Evolutionary conservation across 1,140 invertebrate species (phyloP), one percentile per base, ranked within the genome.

Genomic region (Phymastichus coffea): DNA sequence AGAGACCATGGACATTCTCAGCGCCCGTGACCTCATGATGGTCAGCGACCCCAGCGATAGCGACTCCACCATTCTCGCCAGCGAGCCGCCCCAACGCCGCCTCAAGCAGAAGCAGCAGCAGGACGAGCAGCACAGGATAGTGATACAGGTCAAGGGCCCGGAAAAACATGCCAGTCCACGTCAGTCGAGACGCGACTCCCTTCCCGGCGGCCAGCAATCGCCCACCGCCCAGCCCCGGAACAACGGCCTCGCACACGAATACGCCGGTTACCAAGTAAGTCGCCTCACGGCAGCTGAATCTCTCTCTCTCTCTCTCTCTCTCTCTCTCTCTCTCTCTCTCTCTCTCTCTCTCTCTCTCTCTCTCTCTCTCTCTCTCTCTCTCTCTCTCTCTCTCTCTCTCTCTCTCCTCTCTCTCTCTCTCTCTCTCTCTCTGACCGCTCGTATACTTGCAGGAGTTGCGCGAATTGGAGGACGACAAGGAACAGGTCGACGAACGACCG

Each of bases 11-110:
- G 85, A 85, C 63, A 84, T 86, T 57, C 74, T 85, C 10, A 86
- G 86, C 59, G 83, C 87, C 12, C 82, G 87, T 61, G 88, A 88
- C 63, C 81, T 88, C 30, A 92, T 93, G 89, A 89, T 91, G 80
- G 85, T 92, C 64, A 91, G 90, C 70, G 90, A 93, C 80, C 89
- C 90, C 28, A 92, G 89, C 75, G 91, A 92, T 78, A 91, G 89
- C 64, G 90, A 93, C 74, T 92, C 89, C 25, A 86, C 87, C 12
- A 88, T 88, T 48, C 73, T 91, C 20, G 88, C 89, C 15, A 89
- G 88, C 26, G 89, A 91, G 73, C 87, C 88, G 14, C 86, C 85
- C 17, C 86, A 88, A 67, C 85, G 86, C 64, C 81, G 85, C 63
- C 80, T 84, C 46, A 72, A 52, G n/a, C 54, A 52, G 40, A 49